Percentiles rank a stretch among this genome's conserved stretches.
These are phyloP conservation scores for Vultur gryphus DNA, from an alignment of 2,797 vertebrate species.

Conservation along the genomic window DNA sequence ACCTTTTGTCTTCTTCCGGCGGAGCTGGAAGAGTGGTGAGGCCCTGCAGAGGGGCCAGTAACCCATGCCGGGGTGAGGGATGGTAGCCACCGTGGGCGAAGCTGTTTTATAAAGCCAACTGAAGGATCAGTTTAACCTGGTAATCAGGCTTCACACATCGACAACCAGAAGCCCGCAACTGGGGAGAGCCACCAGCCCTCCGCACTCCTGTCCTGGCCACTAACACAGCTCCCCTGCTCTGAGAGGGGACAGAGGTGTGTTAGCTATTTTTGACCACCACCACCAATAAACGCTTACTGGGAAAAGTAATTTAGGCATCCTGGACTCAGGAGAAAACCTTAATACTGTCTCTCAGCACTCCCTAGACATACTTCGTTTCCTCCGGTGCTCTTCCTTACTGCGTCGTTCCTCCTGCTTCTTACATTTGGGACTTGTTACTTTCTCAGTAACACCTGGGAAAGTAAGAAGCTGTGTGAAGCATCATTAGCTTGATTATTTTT, in stretches of 20 bases:
- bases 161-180: not conserved
- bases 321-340: not conserved
- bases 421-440: not conserved
- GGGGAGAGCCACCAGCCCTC: not conserved
- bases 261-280: not conserved
- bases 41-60: not conserved
- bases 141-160: not conserved
- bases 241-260: not conserved
- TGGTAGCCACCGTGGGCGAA: not conserved
- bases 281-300: not conserved
- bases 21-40: not conserved
- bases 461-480: not conserved
- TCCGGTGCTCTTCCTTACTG: not conserved
- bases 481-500: not conserved
- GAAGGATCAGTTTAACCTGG: not conserved
- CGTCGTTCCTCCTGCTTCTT: not conserved
- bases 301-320: not conserved
- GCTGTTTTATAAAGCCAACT: not conserved
- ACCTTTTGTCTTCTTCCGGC: not conserved
- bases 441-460: not conserved
- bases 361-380: not conserved
- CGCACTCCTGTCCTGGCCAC: not conserved
- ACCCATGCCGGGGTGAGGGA: accelerated
- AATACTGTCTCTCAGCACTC: not conserved
- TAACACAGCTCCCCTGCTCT: not conserved